These are phyloP conservation scores for Lamprotornis superbus DNA, from an alignment of 2,113 vertebrate species.

Conservation along the genomic window DNA sequence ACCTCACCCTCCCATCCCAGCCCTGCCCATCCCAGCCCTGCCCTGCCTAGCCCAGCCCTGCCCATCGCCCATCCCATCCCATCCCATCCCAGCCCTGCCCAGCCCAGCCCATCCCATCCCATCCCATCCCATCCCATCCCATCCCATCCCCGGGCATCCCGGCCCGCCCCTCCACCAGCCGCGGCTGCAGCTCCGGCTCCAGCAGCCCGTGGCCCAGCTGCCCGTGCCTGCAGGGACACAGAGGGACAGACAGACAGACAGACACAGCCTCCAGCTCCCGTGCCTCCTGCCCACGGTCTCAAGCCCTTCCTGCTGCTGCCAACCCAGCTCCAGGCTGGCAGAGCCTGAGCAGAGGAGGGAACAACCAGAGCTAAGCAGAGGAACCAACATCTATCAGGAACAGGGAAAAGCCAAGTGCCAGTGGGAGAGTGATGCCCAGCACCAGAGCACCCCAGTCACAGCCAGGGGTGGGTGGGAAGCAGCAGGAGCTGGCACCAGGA, in stretches of 20 bases:
- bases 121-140: too few relatives aligned
- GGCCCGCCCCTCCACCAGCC: slow-evolving; percentile 82
- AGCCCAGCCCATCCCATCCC: too few relatives aligned
- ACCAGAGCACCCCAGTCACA: neutral
- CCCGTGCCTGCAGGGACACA: slow-evolving; percentile 79
- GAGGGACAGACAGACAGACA: neutral
- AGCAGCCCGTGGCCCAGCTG: slow-evolving; percentile 89
- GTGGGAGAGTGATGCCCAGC: neutral
- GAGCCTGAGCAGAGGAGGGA: neutral
- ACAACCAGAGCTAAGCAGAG: neutral
- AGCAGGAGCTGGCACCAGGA: neutral
- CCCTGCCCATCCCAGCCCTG: neutral
- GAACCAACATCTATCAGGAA: neutral
- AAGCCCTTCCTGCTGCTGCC: neutral
- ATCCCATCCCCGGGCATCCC: slow-evolving; percentile 66
- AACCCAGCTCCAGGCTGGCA: neutral
- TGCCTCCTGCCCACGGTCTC: accelerated
- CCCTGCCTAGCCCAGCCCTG: too few relatives aligned
- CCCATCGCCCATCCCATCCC: too few relatives aligned
- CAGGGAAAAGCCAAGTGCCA: accelerated
- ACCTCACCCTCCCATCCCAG: too few relatives aligned
- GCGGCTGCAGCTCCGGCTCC: slow-evolving; percentile 77
- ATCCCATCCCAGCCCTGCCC: neutral
- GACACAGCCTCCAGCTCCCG: accelerated
- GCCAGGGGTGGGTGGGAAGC: neutral